These are phyloP conservation scores for Lordiphosa mommai DNA, from an alignment of 1,140 invertebrate genomes.

Conservation along the genomic window DNA sequence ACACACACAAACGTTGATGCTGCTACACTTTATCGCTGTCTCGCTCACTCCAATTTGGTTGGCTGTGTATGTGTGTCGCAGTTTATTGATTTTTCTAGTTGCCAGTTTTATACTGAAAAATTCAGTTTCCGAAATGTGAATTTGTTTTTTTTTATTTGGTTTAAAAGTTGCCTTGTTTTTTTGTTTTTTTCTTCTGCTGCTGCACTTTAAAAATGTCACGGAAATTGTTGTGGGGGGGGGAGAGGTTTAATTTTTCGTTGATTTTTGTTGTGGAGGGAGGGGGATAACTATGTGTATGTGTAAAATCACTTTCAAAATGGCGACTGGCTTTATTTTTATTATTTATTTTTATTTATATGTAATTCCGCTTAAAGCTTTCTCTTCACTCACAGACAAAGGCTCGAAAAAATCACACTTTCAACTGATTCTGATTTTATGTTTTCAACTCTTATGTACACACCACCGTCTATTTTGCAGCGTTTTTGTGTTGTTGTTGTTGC, in stretches of 20 bases:
- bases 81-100: slow-evolving; percentile 58
- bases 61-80: slow-evolving; percentile 53
- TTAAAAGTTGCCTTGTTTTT: slow-evolving; percentile 62
- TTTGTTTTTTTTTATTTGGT: slow-evolving; percentile 34
- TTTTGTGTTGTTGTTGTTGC: slow-evolving; percentile 37
- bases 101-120: slow-evolving; percentile 48
- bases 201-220: slow-evolving; percentile 50
- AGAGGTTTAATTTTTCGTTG: slow-evolving; percentile 32
- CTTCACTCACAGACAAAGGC: slow-evolving; percentile 71
- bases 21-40: slow-evolving; percentile 32
- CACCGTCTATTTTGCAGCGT: slow-evolving; percentile 58
- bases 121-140: slow-evolving; percentile 20
- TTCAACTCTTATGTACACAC: slow-evolving; percentile 58
- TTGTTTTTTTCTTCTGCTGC: slow-evolving; percentile 12
- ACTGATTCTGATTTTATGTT: slow-evolving; percentile 51
- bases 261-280: slow-evolving; percentile 33
- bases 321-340: slow-evolving; percentile 64
- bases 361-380: slow-evolving; percentile 76
- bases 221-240: slow-evolving; percentile 40
- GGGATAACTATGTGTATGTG: slow-evolving; percentile 36
- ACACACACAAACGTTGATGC: slow-evolving; percentile 27
- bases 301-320: slow-evolving; percentile 78
- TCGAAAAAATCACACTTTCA: slow-evolving; percentile 75
- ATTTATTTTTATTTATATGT: slow-evolving; percentile 37
- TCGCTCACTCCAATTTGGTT: slow-evolving; percentile 31